Evolutionary conservation across 2,113 vertebrate species (phyloP).

Genomic region (human): GRCh38 chr16:62352501-62353000

Average conservation of each 20-base stretch:
- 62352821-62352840: conserved; percentile 71
- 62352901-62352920: conserved; percentile 7
- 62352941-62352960: conserved; percentile 41
- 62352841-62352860: conserved; percentile 70
- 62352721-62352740: conserved; percentile 71
- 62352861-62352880: conserved; percentile 59
- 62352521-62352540: conserved; percentile 72
- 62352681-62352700: conserved; percentile 80
- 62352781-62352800: conserved; percentile 79
- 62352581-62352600: conserved; percentile 77
- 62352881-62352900: conserved; percentile 57
- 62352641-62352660: conserved; percentile 83
- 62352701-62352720: conserved; percentile 70
- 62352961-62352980: conserved; percentile 22
- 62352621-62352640: conserved; percentile 79
- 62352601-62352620: conserved; percentile 77
- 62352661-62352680: conserved; percentile 82
- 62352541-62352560: conserved; percentile 80
- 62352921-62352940: conserved; percentile 58
- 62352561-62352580: conserved; percentile 82
- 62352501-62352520: conserved; percentile 57
- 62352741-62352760: conserved; percentile 79
- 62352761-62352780: conserved; percentile 81
- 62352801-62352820: conserved; percentile 65
- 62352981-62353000: not conserved